These are phyloP conservation scores for Drosophila pseudoobscura DNA, from an alignment of 1,140 invertebrate genomes.

Conservation along the genomic window DNA sequence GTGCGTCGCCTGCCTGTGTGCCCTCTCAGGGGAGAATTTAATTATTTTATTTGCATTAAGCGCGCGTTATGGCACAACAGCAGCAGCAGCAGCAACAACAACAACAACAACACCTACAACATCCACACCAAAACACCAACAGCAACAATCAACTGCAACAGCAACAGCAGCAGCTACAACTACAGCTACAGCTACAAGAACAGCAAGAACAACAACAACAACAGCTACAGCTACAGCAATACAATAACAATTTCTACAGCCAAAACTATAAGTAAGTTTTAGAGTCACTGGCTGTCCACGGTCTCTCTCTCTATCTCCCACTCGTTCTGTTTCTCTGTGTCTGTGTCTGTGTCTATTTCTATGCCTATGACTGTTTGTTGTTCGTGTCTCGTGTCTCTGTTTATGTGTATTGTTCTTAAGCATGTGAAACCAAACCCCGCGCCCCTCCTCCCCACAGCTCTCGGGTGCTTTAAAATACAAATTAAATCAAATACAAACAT, in stretches of 20 bases:
- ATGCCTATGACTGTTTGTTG: slow-evolving; percentile 6
- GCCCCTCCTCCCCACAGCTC: neutral
- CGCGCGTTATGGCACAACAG: slow-evolving; percentile 73
- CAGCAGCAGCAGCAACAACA: slow-evolving; percentile 64
- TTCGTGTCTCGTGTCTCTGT: neutral
- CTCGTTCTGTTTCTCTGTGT: slow-evolving; percentile 6
- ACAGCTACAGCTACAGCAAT: slow-evolving; percentile 60
- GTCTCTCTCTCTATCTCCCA: neutral
- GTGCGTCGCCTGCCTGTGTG: slow-evolving; percentile 27
- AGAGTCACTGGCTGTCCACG: slow-evolving; percentile 49
- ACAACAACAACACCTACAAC: slow-evolving; percentile 51
- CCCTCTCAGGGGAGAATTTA: slow-evolving; percentile 45
- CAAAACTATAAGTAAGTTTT: slow-evolving; percentile 78
- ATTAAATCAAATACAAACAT: slow-evolving; percentile 28
- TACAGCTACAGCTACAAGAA: slow-evolving; percentile 43
- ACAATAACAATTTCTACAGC: slow-evolving; percentile 78
- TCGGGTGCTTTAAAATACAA: slow-evolving; percentile 15
- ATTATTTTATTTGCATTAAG: slow-evolving; percentile 68
- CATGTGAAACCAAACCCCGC: slow-evolving; percentile 15
- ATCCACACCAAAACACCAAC: slow-evolving; percentile 1
- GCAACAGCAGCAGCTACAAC: slow-evolving; percentile 44
- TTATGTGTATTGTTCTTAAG: slow-evolving; percentile 13
- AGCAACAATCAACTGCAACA: slow-evolving; percentile 17
- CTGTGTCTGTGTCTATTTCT: slow-evolving; percentile 18
- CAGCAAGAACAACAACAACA: slow-evolving; percentile 44